phyloP scores from a whole-genome alignment of 2,113 vertebrate species.

The Amphiprion percula region DNA sequence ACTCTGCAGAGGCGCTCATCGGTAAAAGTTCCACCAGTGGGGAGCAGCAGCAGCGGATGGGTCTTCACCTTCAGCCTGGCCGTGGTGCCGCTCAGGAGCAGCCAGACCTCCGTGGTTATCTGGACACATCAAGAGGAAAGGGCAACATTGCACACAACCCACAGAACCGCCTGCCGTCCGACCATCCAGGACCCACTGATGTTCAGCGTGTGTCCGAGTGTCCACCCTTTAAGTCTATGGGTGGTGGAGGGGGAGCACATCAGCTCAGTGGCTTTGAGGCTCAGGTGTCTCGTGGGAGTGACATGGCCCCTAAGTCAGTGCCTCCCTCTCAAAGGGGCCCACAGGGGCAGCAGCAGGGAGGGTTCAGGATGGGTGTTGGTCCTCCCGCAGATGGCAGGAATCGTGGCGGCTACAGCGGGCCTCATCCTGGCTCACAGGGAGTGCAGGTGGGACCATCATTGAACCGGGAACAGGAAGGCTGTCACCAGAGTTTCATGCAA shows the following conservation, averaged over 20 bases:
- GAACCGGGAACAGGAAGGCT: conserved; percentile 90
- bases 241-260: conserved; percentile 78
- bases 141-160: conserved; percentile 88
- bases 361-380: conserved; percentile 89
- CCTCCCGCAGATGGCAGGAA: conserved; percentile 89
- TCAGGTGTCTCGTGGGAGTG: conserved; percentile 92
- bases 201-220: conserved; percentile 92
- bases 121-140: conserved; percentile 93
- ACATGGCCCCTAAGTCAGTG: conserved; percentile 88
- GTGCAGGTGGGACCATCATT: conserved; percentile 87
- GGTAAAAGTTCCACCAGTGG: conserved; percentile 92
- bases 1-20: conserved; percentile 97
- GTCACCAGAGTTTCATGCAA: conserved; percentile 98
- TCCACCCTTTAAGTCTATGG: conserved; percentile 90
- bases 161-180: conserved; percentile 88
- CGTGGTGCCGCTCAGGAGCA: conserved; percentile 88
- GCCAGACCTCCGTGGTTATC: conserved; percentile 92
- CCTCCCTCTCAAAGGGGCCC: conserved; percentile 87
- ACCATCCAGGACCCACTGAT: conserved; percentile 87
- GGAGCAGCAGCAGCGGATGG: conserved; percentile 88
- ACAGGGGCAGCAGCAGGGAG: conserved; percentile 88
- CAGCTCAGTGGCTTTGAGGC: conserved; percentile 89
- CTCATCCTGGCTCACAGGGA: conserved; percentile 87
- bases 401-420: conserved; percentile 87
- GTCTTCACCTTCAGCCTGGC: conserved; percentile 89